Percentiles rank a stretch among this genome's conserved stretches.
Conservation (phyloP, 2,797 vertebrate species). For the Anguilla megastoma region DNA sequence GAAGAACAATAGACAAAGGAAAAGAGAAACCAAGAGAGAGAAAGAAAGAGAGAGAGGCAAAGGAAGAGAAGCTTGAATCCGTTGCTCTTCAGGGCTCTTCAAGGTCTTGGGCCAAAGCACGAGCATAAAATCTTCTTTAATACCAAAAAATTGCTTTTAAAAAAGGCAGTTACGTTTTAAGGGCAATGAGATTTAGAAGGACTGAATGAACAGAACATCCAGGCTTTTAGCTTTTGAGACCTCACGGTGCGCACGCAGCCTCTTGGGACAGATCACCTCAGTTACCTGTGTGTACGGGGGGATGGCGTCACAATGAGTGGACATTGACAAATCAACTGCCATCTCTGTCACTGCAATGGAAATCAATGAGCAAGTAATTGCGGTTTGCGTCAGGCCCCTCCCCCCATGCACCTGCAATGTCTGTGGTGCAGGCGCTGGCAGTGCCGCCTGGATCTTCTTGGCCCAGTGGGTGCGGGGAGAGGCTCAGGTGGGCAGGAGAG, state of each 20-base stretch:
- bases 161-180: not conserved
- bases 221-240: not conserved
- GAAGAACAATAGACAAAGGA: not conserved
- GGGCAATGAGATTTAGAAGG: not conserved
- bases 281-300: not conserved
- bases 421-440: too few relatives aligned
- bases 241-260: not conserved
- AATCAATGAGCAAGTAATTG: constrained; percentile 76
- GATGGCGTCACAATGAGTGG: constrained; percentile 53
- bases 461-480: constrained; percentile 15
- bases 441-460: not conserved
- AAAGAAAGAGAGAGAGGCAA: constrained; percentile 19
- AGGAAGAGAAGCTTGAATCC: constrained; percentile 20
- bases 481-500: constrained; percentile 31
- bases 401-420: not conserved
- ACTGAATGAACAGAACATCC: not conserved
- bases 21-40: not conserved
- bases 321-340: constrained; percentile 72
- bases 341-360: constrained; percentile 70
- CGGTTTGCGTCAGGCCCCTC: constrained; percentile 65
- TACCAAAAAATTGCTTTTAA: not conserved
- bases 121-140: not conserved
- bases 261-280: not conserved
- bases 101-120: not conserved
- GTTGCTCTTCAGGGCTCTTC: constrained; percentile 9